Conservation (phyloP, 2,888 invertebrate species). For the Drosophila trichaetosa region DNA sequence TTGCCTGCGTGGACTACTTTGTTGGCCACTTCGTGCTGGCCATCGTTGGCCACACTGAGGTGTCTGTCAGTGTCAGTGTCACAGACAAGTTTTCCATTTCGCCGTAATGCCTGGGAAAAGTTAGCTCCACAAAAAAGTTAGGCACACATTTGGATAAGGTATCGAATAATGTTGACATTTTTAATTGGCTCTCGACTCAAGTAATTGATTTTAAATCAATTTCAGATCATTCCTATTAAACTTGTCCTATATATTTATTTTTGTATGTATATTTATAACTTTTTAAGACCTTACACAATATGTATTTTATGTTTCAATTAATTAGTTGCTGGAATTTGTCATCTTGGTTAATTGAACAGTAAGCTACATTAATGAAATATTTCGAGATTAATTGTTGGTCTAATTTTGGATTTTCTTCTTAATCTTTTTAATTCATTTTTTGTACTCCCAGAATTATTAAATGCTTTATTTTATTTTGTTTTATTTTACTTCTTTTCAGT, state of each 20-base stretch:
- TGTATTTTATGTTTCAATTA: neutral
- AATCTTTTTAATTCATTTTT: neutral
- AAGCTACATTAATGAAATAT: neutral
- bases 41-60: slow-evolving; percentile 40
- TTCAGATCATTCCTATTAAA: slow-evolving; percentile 1
- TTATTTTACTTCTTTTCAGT: neutral
- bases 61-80: slow-evolving; percentile 69
- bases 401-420: neutral
- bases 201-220: slow-evolving; percentile 21
- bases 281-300: neutral
- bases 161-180: slow-evolving; percentile 43
- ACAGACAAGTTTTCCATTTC: slow-evolving; percentile 58
- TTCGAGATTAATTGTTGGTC: neutral
- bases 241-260: neutral
- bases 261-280: neutral
- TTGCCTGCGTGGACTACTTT: slow-evolving; percentile 51
- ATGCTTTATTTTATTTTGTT: neutral
- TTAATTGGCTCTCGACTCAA: slow-evolving; percentile 47
- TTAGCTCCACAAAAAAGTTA: slow-evolving; percentile 30
- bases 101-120: slow-evolving; percentile 60
- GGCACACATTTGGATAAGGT: slow-evolving; percentile 40
- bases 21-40: slow-evolving; percentile 23
- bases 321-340: neutral
- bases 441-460: neutral
- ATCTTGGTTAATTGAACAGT: neutral